Base-by-base conservation (phyloP, 2,113 vertebrate species). In the Halichoeres trimaculatus region DNA sequence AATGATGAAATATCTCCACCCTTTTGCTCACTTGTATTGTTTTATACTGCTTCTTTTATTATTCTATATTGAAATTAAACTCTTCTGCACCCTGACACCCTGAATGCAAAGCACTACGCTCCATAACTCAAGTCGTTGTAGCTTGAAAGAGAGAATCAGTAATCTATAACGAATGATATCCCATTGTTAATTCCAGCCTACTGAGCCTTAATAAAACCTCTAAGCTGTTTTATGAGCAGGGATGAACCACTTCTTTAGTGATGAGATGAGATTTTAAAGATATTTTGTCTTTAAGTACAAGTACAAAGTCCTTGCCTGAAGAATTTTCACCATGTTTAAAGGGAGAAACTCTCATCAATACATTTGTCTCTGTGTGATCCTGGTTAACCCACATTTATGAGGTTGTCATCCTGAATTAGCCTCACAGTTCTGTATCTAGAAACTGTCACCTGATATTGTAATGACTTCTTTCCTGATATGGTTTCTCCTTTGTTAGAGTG, bases 141-240 rank as follows among this genome's bases (percentile, higher is more conserved):
- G 34, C 40, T 59, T 40, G 23, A 12, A 69, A 58, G 40, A 70
- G 34, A 78, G 57, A 45, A 67, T 56, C 34, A 52, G 26, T 61
- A 61, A 61, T 30, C 19, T 62, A 50, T 41, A 20, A 56, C 17
- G 54, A 56, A 48, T 48, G 30, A 34, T 40, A 41, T 30, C 30
- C 30, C 58, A 34, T 30, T 38, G 14, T 62, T n/a, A 56, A 48
- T 34, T 30, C 3, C 0, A 4, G 68, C 26, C 30, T 16, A 62
- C 2, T 38, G 40, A 69, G n/a, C 13, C 40, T 35, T 30, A 50
- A 69, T 30, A 50, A 69, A 65, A 64, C 48, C 65, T 65, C 53
- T n/a, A 11, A 20, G 35, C 13, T 56, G 23, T 66, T 74, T 55
- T 56, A 8, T 22, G 19, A 40, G 63, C 48, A 38, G 64, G 36